phyloP scores from a whole-genome alignment of 2,888 invertebrate genomes.

The Parascotia fuliginaria region DNA sequence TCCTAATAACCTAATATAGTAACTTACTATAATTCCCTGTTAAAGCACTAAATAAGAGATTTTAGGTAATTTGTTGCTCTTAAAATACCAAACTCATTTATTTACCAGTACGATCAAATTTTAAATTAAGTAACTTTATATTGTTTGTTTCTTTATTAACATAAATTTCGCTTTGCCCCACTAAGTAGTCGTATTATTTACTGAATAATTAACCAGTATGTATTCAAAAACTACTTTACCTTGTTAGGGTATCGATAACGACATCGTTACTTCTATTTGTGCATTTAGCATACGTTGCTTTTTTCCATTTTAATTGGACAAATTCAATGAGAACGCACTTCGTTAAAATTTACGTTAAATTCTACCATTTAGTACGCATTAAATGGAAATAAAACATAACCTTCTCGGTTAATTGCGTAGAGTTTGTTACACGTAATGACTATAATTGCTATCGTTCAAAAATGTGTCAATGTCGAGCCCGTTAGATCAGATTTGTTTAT shows the following conservation, averaged over 20 bases:
- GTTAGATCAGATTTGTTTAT: conserved; percentile 11
- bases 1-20: too few relatives aligned
- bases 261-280: conserved; percentile 76
- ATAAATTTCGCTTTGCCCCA: conserved; percentile 20
- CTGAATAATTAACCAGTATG: conserved; percentile 63
- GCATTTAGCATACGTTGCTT: conserved; percentile 65
- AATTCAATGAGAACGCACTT: conserved; percentile 52
- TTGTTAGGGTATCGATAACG: conserved; percentile 76
- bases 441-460: conserved; percentile 21
- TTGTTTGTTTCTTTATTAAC: neutral
- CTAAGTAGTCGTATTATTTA: conserved; percentile 54
- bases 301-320: conserved; percentile 71
- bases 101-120: too few relatives aligned
- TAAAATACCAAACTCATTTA: too few relatives aligned
- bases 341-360: conserved; percentile 49
- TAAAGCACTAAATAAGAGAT: too few relatives aligned
- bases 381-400: conserved; percentile 44
- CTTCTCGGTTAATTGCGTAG: conserved; percentile 38
- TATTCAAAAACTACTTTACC: conserved; percentile 57
- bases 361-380: conserved; percentile 39
- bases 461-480: conserved; percentile 27
- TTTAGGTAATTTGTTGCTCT: too few relatives aligned
- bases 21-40: too few relatives aligned
- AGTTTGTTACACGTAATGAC: conserved; percentile 24
- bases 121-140: too few relatives aligned